phyloP scores from a whole-genome alignment of 2,797 vertebrate species.

The Megalops cyprinoides region DNA sequence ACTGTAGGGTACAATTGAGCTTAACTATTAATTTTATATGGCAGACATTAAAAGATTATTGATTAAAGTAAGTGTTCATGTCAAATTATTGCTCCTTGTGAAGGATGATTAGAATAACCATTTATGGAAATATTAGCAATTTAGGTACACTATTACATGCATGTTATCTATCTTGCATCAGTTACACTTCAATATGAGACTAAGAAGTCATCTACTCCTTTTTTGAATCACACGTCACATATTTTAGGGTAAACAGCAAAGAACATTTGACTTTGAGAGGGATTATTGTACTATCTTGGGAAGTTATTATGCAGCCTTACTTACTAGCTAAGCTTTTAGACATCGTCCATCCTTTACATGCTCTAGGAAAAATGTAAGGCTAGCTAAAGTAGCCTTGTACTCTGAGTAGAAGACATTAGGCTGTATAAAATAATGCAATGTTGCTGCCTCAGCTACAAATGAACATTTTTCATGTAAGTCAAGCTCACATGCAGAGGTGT shows the following conservation, averaged over 20 bases:
- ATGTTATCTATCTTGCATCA: neutral
- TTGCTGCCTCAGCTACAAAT: no score
- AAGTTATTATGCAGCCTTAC: neutral
- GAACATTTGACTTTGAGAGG: neutral
- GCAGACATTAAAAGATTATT: neutral
- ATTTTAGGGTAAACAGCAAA: constrained; percentile 11
- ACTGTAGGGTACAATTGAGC: neutral
- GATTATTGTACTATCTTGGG: neutral
- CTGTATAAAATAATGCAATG: no score
- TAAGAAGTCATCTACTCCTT: neutral
- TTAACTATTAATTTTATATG: neutral
- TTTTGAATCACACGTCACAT: neutral
- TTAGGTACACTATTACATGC: neutral
- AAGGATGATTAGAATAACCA: constrained; percentile 13
- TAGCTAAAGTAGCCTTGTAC: no score
- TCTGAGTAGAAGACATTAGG: no score
- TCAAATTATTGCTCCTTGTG: no score
- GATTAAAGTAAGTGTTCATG: constrained; percentile 3
- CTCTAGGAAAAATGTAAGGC: no score
- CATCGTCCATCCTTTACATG: neutral
- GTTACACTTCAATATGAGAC: neutral
- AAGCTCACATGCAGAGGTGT: no score
- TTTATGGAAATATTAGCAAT: neutral
- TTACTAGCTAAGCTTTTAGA: neutral
- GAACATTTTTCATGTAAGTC: no score